phyloP scores from a whole-genome alignment of 2,113 vertebrate genomes.

The Notarius quadriscutis region DNA sequence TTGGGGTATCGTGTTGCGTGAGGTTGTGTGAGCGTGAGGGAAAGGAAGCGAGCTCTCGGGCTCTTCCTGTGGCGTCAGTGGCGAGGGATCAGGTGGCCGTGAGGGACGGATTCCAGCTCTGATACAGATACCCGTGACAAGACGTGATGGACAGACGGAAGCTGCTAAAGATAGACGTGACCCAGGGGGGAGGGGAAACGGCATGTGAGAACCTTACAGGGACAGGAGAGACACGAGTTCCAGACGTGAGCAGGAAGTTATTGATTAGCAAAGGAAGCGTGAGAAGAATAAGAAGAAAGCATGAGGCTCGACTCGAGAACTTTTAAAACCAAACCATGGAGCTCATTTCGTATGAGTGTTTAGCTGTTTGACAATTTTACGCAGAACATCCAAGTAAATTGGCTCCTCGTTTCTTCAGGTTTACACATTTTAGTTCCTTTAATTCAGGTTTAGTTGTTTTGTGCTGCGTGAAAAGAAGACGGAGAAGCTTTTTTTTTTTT shows the following conservation, averaged over 20 bases:
- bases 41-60: constrained; percentile 45
- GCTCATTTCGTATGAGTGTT: background rate
- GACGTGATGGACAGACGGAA: constrained; percentile 65
- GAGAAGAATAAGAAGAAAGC: background rate
- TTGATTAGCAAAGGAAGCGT: constrained; percentile 12
- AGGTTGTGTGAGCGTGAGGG: constrained; percentile 16
- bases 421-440: too few relatives aligned
- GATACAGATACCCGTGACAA: constrained; percentile 63
- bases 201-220: constrained; percentile 59
- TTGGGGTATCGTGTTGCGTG: constrained; percentile 35
- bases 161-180: constrained; percentile 70
- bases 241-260: constrained; percentile 19
- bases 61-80: constrained; percentile 64
- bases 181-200: constrained; percentile 47
- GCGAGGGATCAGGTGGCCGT: constrained; percentile 65
- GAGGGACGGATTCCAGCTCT: constrained; percentile 66
- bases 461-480: too few relatives aligned
- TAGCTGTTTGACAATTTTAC: too few relatives aligned
- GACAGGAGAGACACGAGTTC: constrained; percentile 22
- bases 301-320: background rate
- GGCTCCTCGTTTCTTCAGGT: too few relatives aligned
- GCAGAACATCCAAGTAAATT: too few relatives aligned
- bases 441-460: too few relatives aligned
- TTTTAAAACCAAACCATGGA: background rate
- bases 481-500: too few relatives aligned